Evolutionary conservation across 2,888 invertebrate genomes (phyloP).

Genomic region (Monopis laevigella): DNA sequence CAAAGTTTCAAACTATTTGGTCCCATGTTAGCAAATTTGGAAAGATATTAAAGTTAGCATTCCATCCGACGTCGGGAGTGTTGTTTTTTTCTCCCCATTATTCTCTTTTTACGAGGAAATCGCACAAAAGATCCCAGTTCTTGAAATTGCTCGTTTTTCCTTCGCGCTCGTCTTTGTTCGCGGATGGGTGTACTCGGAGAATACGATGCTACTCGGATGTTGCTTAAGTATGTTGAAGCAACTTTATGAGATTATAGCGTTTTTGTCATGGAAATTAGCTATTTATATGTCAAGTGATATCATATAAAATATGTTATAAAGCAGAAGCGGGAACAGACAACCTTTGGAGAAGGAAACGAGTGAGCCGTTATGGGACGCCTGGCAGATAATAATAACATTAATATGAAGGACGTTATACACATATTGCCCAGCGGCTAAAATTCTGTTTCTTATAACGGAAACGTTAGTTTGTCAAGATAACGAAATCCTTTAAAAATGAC

Average conservation of each 20-base stretch:
- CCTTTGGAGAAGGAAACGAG: too few species aligned
- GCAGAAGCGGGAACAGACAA: too few species aligned
- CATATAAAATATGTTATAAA: too few species aligned
- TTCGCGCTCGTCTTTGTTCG: conserved; percentile 6
- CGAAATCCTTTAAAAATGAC: too few species aligned
- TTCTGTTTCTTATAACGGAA: too few species aligned
- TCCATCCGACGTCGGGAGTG: conserved; percentile 5
- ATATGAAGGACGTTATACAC: too few species aligned
- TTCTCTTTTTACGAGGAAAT: conserved; percentile 10
- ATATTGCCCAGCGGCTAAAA: too few species aligned
- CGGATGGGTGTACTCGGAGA: background rate
- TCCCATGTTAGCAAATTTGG: background rate
- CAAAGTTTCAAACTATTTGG: too few species aligned
- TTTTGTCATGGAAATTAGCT: background rate
- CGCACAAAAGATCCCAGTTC: conserved; percentile 14
- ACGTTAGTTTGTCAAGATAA: too few species aligned
- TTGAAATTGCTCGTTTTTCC: conserved; percentile 13
- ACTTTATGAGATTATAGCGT: background rate
- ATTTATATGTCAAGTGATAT: background rate
- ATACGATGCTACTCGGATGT: background rate
- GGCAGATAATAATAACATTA: too few species aligned
- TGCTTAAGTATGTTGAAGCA: background rate
- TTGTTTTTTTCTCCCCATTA: conserved; percentile 10
- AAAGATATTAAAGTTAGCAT: conserved; percentile 13
- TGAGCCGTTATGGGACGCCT: too few species aligned